Evolutionary conservation across 1,140 invertebrate species (phyloP).

Genomic region (Popillia japonica): DNA sequence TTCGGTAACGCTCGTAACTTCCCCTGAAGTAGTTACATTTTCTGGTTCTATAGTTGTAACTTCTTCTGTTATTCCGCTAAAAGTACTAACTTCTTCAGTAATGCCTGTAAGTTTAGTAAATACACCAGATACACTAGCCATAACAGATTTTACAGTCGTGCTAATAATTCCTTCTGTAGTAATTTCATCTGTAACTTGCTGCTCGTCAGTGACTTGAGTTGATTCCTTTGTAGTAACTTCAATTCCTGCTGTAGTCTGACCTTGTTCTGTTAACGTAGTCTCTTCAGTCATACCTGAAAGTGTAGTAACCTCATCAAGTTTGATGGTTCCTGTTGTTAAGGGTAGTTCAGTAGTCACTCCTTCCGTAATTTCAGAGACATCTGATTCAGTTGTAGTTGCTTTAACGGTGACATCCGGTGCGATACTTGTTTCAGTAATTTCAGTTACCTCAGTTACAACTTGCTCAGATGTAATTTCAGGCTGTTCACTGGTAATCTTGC

Average conservation of each 20-base stretch:
- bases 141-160: neutral
- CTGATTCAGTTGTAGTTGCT: conserved; percentile 7
- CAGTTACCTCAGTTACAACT: conserved; percentile 40
- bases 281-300: neutral
- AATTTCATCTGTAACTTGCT: neutral
- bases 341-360: neutral
- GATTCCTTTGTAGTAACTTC: conserved; percentile 9
- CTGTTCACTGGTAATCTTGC: conserved; percentile 23
- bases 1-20: conserved; percentile 44
- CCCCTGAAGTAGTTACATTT: conserved; percentile 37
- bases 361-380: neutral
- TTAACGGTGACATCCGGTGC: conserved; percentile 12
- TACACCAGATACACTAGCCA: neutral
- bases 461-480: conserved; percentile 17
- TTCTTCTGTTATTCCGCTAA: neutral
- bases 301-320: neutral
- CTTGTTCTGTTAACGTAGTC: neutral
- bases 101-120: neutral
- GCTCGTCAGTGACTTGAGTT: neutral
- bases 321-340: neutral
- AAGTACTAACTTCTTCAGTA: neutral
- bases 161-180: conserved; percentile 8
- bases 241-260: neutral
- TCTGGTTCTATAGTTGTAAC: conserved; percentile 19
- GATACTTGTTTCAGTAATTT: conserved; percentile 41